These are phyloP conservation scores for Tetragnatha montana DNA, from an alignment of 2,888 invertebrate species.

Conservation along the genomic window DNA sequence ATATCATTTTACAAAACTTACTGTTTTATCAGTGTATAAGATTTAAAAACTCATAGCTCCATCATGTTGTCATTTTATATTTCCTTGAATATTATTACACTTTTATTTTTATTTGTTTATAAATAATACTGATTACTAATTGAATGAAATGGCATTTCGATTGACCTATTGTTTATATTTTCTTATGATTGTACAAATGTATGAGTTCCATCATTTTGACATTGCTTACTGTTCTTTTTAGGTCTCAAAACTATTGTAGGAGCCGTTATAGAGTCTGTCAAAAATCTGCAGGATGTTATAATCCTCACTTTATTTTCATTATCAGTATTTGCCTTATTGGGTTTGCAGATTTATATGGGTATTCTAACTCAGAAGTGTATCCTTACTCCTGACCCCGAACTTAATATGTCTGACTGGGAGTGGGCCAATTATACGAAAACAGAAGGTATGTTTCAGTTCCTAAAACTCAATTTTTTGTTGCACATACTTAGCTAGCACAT, in stretches of 20 bases:
- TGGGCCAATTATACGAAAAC: slow-evolving; percentile 53
- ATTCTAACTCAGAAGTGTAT: slow-evolving; percentile 97
- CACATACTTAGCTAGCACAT: not conserved
- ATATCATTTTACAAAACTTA: no score
- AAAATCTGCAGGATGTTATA: slow-evolving; percentile 99
- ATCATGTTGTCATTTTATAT: no score
- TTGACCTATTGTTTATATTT: not conserved
- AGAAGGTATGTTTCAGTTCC: slow-evolving; percentile 22
- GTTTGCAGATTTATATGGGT: slow-evolving; percentile 99
- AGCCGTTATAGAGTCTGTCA: slow-evolving; percentile 99
- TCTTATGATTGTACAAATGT: not conserved
- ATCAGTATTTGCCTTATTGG: slow-evolving; percentile 98
- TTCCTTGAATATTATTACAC: no score
- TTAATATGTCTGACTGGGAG: slow-evolving; percentile 42
- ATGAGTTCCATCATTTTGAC: not conserved
- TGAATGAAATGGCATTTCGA: no score
- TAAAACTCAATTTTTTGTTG: no score
- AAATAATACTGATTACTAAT: no score
- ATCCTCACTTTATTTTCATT: slow-evolving; percentile 99
- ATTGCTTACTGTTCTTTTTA: slow-evolving; percentile 75
- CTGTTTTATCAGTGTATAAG: no score
- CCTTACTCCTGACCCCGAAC: slow-evolving; percentile 66
- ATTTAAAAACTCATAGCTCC: no score
- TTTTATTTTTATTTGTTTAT: no score
- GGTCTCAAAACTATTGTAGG: slow-evolving; percentile 99